These are phyloP conservation scores for Heliconius himera DNA, from an alignment of 1,140 invertebrate genomes.

Conservation along the genomic window DNA sequence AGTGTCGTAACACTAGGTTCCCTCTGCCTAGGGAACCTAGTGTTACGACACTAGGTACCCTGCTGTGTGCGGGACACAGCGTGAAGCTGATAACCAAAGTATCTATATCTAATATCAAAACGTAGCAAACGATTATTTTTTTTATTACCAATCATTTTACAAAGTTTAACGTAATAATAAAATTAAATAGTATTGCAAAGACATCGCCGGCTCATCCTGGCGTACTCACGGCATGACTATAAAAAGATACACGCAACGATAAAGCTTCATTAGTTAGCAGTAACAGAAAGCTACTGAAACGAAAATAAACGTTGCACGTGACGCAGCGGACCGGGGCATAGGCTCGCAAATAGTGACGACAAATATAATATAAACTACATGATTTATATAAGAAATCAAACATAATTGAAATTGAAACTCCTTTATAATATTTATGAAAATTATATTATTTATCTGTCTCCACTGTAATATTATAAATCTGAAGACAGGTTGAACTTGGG, in stretches of 20 bases:
- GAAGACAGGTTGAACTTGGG: too few relatives aligned
- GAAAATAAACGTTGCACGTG: constrained; percentile 62
- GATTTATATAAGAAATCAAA: constrained; percentile 31
- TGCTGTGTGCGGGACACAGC: too few relatives aligned
- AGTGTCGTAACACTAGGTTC: too few relatives aligned
- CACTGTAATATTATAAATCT: too few relatives aligned
- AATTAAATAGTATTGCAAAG: neutral
- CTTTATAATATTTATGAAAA: too few relatives aligned
- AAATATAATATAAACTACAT: constrained; percentile 25
- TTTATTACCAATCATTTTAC: neutral
- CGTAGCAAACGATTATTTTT: neutral
- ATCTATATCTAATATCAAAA: neutral
- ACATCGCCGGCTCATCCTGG: constrained; percentile 1
- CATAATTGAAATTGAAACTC: neutral
- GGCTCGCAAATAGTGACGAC: constrained; percentile 32
- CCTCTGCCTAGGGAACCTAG: too few relatives aligned
- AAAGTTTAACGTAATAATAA: neutral
- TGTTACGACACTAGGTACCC: too few relatives aligned
- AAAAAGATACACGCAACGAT: constrained; percentile 36
- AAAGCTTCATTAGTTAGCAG: constrained; percentile 39
- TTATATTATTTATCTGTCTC: too few relatives aligned
- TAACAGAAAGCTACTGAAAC: constrained; percentile 47
- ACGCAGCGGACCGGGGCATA: constrained; percentile 42
- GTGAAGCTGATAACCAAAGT: too few relatives aligned
- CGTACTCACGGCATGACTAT: constrained; percentile 18